A percentile compares a stretch with the other conserved stretches of the same genome.
phyloP scores from a whole-genome alignment of 2,113 vertebrate genomes.

The Myotis yumanensis region DNA sequence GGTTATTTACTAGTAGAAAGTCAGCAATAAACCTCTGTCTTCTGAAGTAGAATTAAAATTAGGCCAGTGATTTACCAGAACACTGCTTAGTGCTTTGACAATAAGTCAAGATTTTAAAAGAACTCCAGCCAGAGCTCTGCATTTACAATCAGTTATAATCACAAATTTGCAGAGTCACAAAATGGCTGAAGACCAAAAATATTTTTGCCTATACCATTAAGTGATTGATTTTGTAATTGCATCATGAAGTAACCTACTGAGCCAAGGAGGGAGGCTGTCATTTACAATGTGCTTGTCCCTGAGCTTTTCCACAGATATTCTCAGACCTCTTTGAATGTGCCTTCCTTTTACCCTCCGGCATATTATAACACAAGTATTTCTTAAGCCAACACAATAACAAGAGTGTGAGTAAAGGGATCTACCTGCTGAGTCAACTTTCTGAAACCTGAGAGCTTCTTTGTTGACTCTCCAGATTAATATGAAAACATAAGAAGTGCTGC shows the following conservation, averaged over 20 bases:
- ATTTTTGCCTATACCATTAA: slow-evolving; percentile 57
- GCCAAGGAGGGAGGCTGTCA: neutral
- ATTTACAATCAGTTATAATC: slow-evolving; percentile 40
- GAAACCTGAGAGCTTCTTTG: slow-evolving; percentile 48
- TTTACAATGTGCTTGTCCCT: slow-evolving; percentile 43
- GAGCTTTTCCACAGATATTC: neutral
- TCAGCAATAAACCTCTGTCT: slow-evolving; percentile 37
- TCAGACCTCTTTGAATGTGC: neutral
- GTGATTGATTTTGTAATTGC: slow-evolving; percentile 52
- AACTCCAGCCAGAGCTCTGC: slow-evolving; percentile 49
- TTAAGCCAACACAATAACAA: slow-evolving; percentile 14
- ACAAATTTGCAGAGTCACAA: slow-evolving; percentile 66
- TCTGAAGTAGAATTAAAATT: slow-evolving; percentile 47
- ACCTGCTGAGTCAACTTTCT: slow-evolving; percentile 38
- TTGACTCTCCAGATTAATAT: slow-evolving; percentile 34
- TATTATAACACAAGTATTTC: slow-evolving; percentile 48
- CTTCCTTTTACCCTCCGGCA: neutral
- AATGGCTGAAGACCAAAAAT: slow-evolving; percentile 64
- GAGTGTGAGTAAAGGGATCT: slow-evolving; percentile 29
- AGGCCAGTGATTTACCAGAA: slow-evolving; percentile 62
- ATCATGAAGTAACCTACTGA: slow-evolving; percentile 39
- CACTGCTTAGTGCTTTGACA: slow-evolving; percentile 56
- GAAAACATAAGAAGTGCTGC: neutral
- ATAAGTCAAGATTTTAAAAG: slow-evolving; percentile 58
- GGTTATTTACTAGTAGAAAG: slow-evolving; percentile 6